Base-by-base conservation (phyloP, 2,888 invertebrate species). In the Nomada goodeniana region DNA sequence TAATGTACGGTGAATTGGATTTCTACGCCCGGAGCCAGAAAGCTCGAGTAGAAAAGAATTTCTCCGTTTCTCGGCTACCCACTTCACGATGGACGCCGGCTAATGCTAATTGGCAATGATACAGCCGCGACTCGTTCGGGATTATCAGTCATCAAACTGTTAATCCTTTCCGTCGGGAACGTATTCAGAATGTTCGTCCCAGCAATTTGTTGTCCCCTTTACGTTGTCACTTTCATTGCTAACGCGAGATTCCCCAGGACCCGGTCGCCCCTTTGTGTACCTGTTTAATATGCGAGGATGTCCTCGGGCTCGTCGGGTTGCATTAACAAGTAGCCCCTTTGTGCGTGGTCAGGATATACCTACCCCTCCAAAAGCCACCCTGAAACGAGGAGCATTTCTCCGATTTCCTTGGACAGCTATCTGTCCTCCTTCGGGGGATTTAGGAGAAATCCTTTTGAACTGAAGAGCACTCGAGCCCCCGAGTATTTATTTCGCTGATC, bases 271-370 rank as follows among this genome's bases (percentile, higher is more conserved):
- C 71, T 77, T 85, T 84, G 77, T 82, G 11, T 29, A 20, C 2
- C 63, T 65, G 18, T 70, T 86, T 86, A 82, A 82, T 83, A 83
- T 86, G 84, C 86, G 61, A 71, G 64, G 68, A 73, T 64, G 53
- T 55, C 18, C 55, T 0, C 20, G 2, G 52, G 42, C 65, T 57
- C 63, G 72, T 11, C 65, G 72, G 57, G 64, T 61, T 15, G 78
- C 74, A 86, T 86, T 72, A 64, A 81, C 84, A 86, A 86, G 23
- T 70, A 80, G 67, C 23, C 52, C 44, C 68, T 18, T 36, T 42
- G 57, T 59, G 52, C 83, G 15, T 61, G 63, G 47, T 53, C 42
- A 42, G 53, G 44, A 36, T 42, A 36, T 42, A 50, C n/a, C 53
- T 26, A 50, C 77, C 77, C 80, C 44, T 63, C 55, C 36, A 1